Conservation (phyloP, 2,888 invertebrate species). For the Lutraria lutraria region DNA sequence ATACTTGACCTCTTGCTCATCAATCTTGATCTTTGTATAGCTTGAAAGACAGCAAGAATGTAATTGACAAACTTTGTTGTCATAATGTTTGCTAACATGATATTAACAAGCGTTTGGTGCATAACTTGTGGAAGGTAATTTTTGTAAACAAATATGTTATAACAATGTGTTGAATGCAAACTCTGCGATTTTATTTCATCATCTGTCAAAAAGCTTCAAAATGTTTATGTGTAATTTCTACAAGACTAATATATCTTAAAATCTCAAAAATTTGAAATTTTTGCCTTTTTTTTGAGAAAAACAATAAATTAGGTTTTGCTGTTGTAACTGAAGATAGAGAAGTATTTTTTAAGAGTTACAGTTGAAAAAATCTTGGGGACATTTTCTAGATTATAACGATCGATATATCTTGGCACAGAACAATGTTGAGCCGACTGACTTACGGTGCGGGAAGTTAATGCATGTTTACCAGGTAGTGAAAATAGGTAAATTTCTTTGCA, state of each 20-base stretch:
- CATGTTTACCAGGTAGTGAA: not conserved
- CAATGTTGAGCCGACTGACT: not conserved
- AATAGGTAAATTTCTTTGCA: not conserved
- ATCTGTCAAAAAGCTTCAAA: no score
- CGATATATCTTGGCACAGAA: not conserved
- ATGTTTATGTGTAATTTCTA: no score
- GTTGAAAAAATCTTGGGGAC: not conserved
- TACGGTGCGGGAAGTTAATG: not conserved
- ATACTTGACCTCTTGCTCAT: not conserved
- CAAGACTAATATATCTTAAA: no score
- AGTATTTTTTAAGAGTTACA: not conserved
- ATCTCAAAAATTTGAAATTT: no score
- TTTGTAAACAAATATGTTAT: not conserved
- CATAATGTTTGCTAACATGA: not conserved
- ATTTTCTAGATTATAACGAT: not conserved
- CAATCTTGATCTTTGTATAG: not conserved
- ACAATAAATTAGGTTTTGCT: not conserved
- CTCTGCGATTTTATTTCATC: no score
- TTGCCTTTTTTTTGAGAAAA: not conserved
- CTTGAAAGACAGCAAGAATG: not conserved
- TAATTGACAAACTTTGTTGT: not conserved
- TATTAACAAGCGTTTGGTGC: not conserved
- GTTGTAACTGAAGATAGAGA: not conserved
- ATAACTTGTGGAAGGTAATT: no score
- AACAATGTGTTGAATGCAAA: not conserved